Evolutionary conservation across 2,113 vertebrate species (phyloP), one percentile per base, ranked within the genome.

Genomic region (Pelmatolapia mariae): DNA sequence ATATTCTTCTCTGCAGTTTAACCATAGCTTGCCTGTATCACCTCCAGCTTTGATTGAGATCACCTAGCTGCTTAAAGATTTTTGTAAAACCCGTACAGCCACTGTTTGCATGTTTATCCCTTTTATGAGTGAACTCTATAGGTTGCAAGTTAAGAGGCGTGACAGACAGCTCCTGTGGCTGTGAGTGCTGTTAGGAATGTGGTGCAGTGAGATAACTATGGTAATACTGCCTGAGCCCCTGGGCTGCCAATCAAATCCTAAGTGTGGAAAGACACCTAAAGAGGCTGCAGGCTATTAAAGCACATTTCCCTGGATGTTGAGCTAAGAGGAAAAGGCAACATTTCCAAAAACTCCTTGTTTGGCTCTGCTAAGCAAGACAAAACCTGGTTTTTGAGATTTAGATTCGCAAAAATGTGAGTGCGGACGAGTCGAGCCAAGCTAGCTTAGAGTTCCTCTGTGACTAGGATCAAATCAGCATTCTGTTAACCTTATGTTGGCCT

Each of bases 221-320:
- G 91, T 92, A 95, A 95, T 91, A 82, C 81, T 76, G 87, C 63
- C 85, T 82, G 80, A 94, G 91, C 88, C 91, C 82, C 71, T 47
- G 83, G 91, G 91, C 91, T 95, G 93, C 91, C 95, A 95, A 93
- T 94, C 93, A 96, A 91, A 93, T 86, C 85, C 89, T 84, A 84
- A 91, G 90, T 83, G 86, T 26, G 61, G 89, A 93, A 89, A 95
- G 89, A 89, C 91, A 94, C 89, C 86, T 86, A 85, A 90, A 89
- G 83, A 80, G 79, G 59, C 89, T 90, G 89, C 87, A 43, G 92
- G 85, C 87, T 90, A 88, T 92, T 92, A 92, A 90, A 91, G 76
- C 89, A 83, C 87, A 87, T 92, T 87, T 86, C 84, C 89, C 89
- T 87, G 16, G 52, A 91, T 90, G 88, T 92, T 89, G 22, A 36